Evolutionary conservation across 2,797 vertebrate species (phyloP).

Genomic region (Gallinago solitaria): DNA sequence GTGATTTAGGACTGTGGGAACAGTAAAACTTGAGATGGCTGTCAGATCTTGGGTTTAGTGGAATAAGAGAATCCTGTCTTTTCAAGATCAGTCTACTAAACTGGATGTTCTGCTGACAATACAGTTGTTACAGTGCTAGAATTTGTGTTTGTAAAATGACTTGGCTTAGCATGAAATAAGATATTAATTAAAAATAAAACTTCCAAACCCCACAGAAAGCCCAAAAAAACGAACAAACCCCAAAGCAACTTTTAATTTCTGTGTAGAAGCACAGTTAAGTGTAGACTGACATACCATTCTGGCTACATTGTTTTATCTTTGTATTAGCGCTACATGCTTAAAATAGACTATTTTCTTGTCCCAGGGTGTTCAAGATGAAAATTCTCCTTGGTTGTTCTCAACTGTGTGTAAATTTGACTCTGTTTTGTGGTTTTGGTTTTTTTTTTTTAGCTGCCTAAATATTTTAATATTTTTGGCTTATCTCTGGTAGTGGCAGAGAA

Average conservation of each 20-base stretch:
- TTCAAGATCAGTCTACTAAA: background rate
- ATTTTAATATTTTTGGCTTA: background rate
- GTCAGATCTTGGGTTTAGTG: background rate
- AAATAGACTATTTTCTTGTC: background rate
- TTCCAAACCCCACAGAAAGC: background rate
- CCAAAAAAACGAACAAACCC: background rate
- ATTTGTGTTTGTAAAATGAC: background rate
- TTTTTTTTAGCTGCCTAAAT: background rate
- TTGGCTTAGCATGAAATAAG: background rate
- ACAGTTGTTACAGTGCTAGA: background rate
- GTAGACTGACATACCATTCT: background rate
- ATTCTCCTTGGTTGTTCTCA: background rate
- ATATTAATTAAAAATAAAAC: background rate
- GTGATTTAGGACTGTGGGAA: background rate
- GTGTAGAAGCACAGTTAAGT: background rate
- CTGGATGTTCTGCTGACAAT: background rate
- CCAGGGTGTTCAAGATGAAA: background rate
- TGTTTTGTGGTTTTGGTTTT: background rate
- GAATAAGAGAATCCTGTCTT: background rate
- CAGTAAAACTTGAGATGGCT: background rate
- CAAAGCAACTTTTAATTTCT: background rate
- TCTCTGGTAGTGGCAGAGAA: background rate
- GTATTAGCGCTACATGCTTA: background rate
- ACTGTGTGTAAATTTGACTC: background rate
- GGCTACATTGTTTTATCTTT: background rate